A percentile compares a stretch with the other conserved stretches of the same genome.
Evolutionary conservation across 1,140 invertebrate species (phyloP).

Genomic region (Drosophila virilis): DNA sequence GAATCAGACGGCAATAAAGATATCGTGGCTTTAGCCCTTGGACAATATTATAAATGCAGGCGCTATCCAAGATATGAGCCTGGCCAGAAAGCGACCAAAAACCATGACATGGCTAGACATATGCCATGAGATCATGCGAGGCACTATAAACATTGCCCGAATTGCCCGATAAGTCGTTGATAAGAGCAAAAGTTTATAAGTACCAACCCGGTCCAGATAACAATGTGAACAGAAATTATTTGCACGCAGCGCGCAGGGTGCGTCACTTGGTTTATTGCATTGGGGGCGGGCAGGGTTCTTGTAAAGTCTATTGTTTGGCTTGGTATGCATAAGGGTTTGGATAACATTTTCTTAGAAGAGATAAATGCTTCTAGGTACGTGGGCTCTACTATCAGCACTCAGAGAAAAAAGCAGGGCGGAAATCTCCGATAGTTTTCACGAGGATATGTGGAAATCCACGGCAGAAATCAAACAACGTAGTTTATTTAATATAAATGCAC

Average conservation of each 20-base stretch:
- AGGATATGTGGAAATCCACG: no score
- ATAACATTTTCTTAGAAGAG: no score
- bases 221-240: slow-evolving; percentile 11
- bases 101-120: slow-evolving; percentile 63
- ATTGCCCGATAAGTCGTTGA: slow-evolving; percentile 40
- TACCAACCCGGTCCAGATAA: slow-evolving; percentile 23
- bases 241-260: background rate
- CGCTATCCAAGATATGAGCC: background rate
- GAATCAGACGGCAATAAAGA: slow-evolving; percentile 21
- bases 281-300: background rate
- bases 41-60: slow-evolving; percentile 22
- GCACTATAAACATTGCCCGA: slow-evolving; percentile 9
- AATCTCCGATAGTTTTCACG: no score
- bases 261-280: no score
- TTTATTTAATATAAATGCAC: no score
- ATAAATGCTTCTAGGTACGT: no score
- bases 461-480: no score
- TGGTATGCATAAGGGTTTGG: no score
- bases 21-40: slow-evolving; percentile 24
- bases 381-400: no score
- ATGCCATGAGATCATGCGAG: slow-evolving; percentile 33
- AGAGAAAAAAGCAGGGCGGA: no score
- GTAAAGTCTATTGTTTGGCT: no score
- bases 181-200: slow-evolving; percentile 32
- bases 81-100: slow-evolving; percentile 48